Conservation (phyloP, 1,140 invertebrate genomes). For the Brachionus manjavacas region DNA sequence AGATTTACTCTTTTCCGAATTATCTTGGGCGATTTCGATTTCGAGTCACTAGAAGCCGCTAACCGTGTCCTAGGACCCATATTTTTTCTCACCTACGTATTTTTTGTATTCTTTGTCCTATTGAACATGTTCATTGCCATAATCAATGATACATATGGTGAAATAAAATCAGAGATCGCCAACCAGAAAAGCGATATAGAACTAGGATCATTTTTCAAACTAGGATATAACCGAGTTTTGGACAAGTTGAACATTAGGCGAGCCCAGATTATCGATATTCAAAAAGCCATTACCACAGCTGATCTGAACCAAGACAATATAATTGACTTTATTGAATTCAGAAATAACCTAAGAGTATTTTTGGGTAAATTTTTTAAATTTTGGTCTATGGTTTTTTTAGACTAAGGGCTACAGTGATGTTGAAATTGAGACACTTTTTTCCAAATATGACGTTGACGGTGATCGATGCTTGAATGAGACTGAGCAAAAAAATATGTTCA, state of each 20-base stretch:
- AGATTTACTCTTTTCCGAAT: slow-evolving; percentile 65
- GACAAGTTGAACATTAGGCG: slow-evolving; percentile 52
- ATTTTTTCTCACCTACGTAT: slow-evolving; percentile 67
- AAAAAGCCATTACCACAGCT: slow-evolving; percentile 54
- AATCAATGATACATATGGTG: slow-evolving; percentile 66
- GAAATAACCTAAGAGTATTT: slow-evolving; percentile 24
- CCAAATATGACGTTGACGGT: slow-evolving; percentile 64
- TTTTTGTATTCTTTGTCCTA: slow-evolving; percentile 69
- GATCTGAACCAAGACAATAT: slow-evolving; percentile 34
- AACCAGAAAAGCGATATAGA: slow-evolving; percentile 29
- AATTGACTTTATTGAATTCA: slow-evolving; percentile 39
- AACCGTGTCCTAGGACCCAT: slow-evolving; percentile 67
- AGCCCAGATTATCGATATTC: slow-evolving; percentile 57
- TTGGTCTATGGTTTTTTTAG: background rate
- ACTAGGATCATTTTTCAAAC: slow-evolving; percentile 25
- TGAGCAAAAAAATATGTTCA: slow-evolving; percentile 51
- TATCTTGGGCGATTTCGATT: slow-evolving; percentile 70
- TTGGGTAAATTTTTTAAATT: background rate
- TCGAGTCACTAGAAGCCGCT: slow-evolving; percentile 63
- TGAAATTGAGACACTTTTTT: slow-evolving; percentile 68
- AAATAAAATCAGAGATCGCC: slow-evolving; percentile 46
- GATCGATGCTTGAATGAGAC: slow-evolving; percentile 60
- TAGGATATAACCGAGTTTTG: slow-evolving; percentile 53
- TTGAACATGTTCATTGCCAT: slow-evolving; percentile 72
- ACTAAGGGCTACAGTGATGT: slow-evolving; percentile 64